Conservation (phyloP, 2,888 invertebrate species). For the Pristionchus entomophagus region DNA sequence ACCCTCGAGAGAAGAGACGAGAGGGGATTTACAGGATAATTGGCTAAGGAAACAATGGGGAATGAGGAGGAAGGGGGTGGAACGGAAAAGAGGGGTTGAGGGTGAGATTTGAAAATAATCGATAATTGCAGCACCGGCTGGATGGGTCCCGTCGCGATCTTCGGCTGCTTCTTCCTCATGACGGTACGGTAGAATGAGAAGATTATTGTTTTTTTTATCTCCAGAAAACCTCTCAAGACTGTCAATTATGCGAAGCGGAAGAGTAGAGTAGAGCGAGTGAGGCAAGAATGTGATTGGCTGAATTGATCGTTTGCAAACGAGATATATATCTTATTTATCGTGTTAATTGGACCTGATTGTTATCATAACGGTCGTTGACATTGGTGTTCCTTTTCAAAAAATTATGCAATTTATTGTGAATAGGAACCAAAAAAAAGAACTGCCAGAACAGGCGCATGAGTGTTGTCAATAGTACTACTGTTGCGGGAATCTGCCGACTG, state of each 20-base stretch:
- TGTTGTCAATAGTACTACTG: too few relatives aligned
- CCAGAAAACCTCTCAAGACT: neutral
- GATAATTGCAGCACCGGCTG: slow-evolving; percentile 78
- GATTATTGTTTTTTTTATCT: neutral
- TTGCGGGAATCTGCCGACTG: too few relatives aligned
- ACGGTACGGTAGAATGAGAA: slow-evolving; percentile 79
- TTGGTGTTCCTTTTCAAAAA: too few relatives aligned
- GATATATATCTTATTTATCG: too few relatives aligned
- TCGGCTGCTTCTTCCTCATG: slow-evolving; percentile 79
- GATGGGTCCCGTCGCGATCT: slow-evolving; percentile 80
- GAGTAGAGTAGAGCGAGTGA: neutral
- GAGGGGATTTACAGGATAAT: slow-evolving; percentile 29
- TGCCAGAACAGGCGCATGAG: too few relatives aligned
- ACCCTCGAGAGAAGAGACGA: neutral
- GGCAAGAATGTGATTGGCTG: neutral
- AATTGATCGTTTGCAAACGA: too few relatives aligned
- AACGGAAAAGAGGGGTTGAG: neutral
- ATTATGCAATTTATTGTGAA: too few relatives aligned
- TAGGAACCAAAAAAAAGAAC: too few relatives aligned
- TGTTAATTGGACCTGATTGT: too few relatives aligned
- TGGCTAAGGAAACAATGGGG: slow-evolving; percentile 37
- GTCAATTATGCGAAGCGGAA: neutral
- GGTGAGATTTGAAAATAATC: neutral
- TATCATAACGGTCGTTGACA: too few relatives aligned
- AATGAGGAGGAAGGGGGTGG: neutral